Evolutionary conservation across 2,888 invertebrate species (phyloP), one percentile per base, ranked within the genome.

Genomic region (Trichopria drosophilae): DNA sequence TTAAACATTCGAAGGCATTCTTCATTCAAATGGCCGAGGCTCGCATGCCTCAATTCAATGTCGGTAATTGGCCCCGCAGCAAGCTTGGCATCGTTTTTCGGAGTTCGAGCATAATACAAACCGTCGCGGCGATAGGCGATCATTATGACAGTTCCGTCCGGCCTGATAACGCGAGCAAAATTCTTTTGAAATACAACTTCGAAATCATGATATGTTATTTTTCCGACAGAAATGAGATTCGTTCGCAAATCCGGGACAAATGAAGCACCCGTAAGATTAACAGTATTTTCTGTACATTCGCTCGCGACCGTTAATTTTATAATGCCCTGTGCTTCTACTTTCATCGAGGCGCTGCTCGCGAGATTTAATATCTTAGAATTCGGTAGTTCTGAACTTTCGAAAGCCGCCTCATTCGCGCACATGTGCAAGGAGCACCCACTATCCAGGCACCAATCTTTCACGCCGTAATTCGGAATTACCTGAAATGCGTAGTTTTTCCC

Each of bases 91-190:
- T 29, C 35, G 19, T 22, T 5, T 20, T 50, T 20, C 5, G 19
- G 28, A 29, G 41, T 31, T 36, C 53, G 18, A 43, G 16, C 6
- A 32, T 32, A 40, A 10, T 39, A 47, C 4, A 47, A 23, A 43
- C 23, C 23, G 9, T 42, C 41, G 12, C 40, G 19, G n/a, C 51
- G 51, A 26, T 51, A 23, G 9, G 50, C 47, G 9, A 46, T 35
- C 18, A 55, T 35, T 18, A 47, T 52, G 1, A 46, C 24, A 2
- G 37, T 35, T 1, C 50, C 49, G 2, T 20, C 6, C 5, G 20
- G 20, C 24, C 46, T 49, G 12, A 10, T 16, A 9, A 55, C 31
- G n/a, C 45, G 44, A 2, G 44, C 36, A 10, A 41, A 10, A 31
- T 41, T 28, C 10, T 28, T 40, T 5, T 24, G 3, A 20, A 40